These are phyloP conservation scores for Psylliodes chrysocephalus DNA, from an alignment of 2,888 invertebrate genomes.

Conservation along the genomic window DNA sequence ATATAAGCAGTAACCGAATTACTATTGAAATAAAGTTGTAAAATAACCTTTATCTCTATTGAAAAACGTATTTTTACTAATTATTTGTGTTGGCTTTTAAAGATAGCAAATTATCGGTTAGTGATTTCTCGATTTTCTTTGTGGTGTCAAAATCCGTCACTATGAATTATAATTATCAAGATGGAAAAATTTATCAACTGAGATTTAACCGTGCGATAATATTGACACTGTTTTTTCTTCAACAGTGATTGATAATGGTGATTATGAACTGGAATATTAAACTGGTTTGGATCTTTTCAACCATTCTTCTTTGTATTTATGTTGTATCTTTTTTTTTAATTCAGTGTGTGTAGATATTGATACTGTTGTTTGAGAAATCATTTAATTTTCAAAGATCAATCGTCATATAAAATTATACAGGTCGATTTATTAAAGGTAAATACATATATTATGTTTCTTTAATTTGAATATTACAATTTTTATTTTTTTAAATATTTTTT, in stretches of 20 bases:
- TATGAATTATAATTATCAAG: constrained; percentile 19
- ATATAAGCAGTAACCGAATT: too few species aligned
- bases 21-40: too few species aligned
- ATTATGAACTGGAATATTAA: constrained; percentile 2
- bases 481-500: too few species aligned
- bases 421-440: too few species aligned
- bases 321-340: neutral
- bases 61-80: too few species aligned
- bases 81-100: neutral
- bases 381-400: too few species aligned
- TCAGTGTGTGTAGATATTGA: neutral
- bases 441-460: too few species aligned
- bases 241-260: constrained; percentile 11
- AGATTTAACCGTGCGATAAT: constrained; percentile 10
- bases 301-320: neutral
- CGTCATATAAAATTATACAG: too few species aligned
- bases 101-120: neutral
- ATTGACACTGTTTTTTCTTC: constrained; percentile 19
- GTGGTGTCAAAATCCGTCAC: constrained; percentile 10
- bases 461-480: too few species aligned
- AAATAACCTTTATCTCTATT: too few species aligned
- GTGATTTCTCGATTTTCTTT: neutral
- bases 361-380: too few species aligned
- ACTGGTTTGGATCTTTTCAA: constrained; percentile 1
- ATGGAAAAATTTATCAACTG: constrained; percentile 15